Conservation (phyloP, 2,113 vertebrate species). For the Lethenteron camtschaticum region DNA sequence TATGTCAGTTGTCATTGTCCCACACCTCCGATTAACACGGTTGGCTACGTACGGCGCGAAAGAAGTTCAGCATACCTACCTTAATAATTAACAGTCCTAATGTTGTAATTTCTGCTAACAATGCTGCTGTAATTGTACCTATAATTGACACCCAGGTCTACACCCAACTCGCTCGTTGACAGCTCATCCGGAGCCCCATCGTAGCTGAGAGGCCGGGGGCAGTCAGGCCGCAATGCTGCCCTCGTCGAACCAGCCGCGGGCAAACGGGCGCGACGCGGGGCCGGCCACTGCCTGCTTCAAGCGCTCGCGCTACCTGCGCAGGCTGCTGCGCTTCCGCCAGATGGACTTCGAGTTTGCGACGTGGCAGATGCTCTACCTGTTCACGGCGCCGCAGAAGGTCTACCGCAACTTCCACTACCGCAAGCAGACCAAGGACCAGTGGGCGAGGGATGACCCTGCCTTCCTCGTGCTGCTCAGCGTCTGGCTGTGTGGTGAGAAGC, state of each 20-base stretch:
- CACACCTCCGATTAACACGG: too few relatives aligned
- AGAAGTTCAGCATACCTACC: too few relatives aligned
- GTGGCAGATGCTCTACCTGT: slow-evolving; percentile 97
- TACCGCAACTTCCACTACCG: slow-evolving; percentile 97
- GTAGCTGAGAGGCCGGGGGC: background rate
- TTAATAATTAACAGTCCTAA: too few relatives aligned
- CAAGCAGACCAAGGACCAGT: slow-evolving; percentile 97
- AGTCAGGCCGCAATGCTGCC: background rate
- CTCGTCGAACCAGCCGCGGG: background rate
- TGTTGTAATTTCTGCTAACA: too few relatives aligned
- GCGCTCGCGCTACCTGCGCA: slow-evolving; percentile 73
- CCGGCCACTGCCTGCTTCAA: slow-evolving; percentile 76
- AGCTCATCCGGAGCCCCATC: too few relatives aligned
- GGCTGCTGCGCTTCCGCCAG: slow-evolving; percentile 57
- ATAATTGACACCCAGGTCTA: too few relatives aligned
- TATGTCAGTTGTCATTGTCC: too few relatives aligned
- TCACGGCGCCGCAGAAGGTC: slow-evolving; percentile 79
- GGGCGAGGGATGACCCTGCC: slow-evolving; percentile 84
- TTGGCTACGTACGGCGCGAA: too few relatives aligned
- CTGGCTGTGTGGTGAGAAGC: slow-evolving; percentile 62
- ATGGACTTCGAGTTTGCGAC: slow-evolving; percentile 96
- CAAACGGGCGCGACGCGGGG: slow-evolving; percentile 36
- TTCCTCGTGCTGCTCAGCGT: slow-evolving; percentile 76
- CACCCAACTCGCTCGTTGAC: too few relatives aligned
- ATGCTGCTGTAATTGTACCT: too few relatives aligned